Evolutionary conservation across 1,140 invertebrate species (phyloP), one percentile per base, ranked within the genome.

Genomic region (Scaptomyza pallida): DNA sequence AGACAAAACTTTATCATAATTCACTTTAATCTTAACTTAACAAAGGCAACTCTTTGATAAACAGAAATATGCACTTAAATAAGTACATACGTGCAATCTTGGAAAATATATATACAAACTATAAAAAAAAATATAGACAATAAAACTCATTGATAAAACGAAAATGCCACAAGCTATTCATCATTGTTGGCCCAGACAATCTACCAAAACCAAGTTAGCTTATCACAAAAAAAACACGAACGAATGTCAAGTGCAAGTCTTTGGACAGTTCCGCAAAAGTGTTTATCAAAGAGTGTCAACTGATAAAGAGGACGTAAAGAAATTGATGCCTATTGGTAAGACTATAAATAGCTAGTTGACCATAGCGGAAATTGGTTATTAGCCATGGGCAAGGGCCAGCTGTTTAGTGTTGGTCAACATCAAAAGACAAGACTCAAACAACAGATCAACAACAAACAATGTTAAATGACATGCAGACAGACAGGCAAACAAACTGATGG

Each of bases 331-430:
- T 17, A 6, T 33, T n/a, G 35, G 17, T 21, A 1, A 10, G 8
- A 44, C 44, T 81, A 74, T 59, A 65, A 70, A 81, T 77, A 82
- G 62, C 10, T 59, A 64, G 72, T 56, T 68, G 68, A 40, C 59
- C 30, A 81, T 69, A 79, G 59, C 77, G 73, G 81, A 85, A 85
- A 81, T 86, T 73, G 80, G 65, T 73, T 60, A 85, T 83, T 76
- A 65, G 52, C 21, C 37, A 6, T 61, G 48, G 55, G 60, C 64
- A 65, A 48, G 54, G 80, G 72, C 75, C 74, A 77, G 69, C 79
- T 74, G 71, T 76, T 65, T 30, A 83, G 75, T 83, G 79, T 82
- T 83, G 80, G 47, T 26, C 57, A 82, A 68, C 62, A 45, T 16
- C 37, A 43, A 61, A 61, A n/a, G n/a, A 16, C 19, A 5, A 59